phyloP scores from a whole-genome alignment of 2,797 vertebrate genomes.

The Oryzias dopingdopingensis region DNA sequence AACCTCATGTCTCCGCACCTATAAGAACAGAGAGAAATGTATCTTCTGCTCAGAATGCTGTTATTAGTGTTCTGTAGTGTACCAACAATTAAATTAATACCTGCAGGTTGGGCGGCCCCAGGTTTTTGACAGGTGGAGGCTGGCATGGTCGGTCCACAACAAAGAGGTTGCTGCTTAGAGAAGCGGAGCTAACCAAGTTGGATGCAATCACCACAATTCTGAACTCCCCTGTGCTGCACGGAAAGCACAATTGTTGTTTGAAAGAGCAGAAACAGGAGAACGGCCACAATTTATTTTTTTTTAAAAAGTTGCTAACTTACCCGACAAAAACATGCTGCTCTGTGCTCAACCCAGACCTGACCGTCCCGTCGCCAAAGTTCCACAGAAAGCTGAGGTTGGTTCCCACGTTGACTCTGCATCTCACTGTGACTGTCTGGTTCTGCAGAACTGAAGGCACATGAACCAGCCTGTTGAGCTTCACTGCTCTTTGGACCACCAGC shows the following conservation, averaged over 20 bases:
- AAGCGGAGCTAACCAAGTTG: slow-evolving; percentile 78
- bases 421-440: slow-evolving; percentile 66
- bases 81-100: slow-evolving; percentile 46
- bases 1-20: slow-evolving; percentile 77
- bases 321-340: slow-evolving; percentile 73
- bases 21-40: neutral
- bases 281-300: too few species aligned
- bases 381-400: slow-evolving; percentile 76
- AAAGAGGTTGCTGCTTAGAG: slow-evolving; percentile 77
- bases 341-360: slow-evolving; percentile 53
- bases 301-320: slow-evolving; percentile 40
- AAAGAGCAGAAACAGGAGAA: neutral
- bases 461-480: slow-evolving; percentile 74
- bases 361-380: slow-evolving; percentile 81
- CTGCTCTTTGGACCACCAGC: slow-evolving; percentile 73
- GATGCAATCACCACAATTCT: slow-evolving; percentile 69
- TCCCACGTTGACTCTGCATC: slow-evolving; percentile 76
- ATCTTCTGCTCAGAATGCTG: neutral
- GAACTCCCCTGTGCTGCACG: slow-evolving; percentile 80
- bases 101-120: slow-evolving; percentile 81
- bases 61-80: neutral
- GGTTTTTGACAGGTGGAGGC: slow-evolving; percentile 83
- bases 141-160: slow-evolving; percentile 75
- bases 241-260: slow-evolving; percentile 1
- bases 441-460: slow-evolving; percentile 70